These are phyloP conservation scores for Podarcis cretensis DNA, from an alignment of 2,113 vertebrate species.

Conservation along the genomic window DNA sequence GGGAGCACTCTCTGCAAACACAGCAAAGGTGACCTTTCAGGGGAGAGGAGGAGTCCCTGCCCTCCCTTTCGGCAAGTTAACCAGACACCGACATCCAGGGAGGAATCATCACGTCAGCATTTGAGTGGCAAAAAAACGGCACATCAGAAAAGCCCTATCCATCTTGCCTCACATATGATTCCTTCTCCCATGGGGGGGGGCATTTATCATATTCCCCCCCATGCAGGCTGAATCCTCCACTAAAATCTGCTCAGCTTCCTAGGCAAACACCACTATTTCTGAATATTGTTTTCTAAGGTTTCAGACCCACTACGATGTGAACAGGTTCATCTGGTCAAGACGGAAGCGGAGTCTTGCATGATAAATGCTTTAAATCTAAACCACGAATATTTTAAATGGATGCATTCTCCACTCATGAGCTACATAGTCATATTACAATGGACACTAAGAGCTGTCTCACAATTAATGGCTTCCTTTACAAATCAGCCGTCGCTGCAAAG, in stretches of 20 bases:
- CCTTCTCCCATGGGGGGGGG: background rate
- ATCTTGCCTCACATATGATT: background rate
- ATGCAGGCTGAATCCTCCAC: constrained; percentile 1
- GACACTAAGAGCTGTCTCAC: background rate
- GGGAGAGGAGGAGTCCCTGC: constrained; percentile 9
- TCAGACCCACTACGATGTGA: background rate
- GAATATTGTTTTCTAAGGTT: background rate
- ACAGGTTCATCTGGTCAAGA: constrained; percentile 21
- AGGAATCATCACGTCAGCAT: background rate
- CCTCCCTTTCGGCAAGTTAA: background rate
- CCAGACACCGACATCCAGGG: background rate
- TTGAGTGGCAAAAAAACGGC: background rate
- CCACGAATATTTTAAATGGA: background rate
- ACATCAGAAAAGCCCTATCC: constrained; percentile 5
- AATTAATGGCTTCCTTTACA: background rate
- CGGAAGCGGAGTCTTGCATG: background rate
- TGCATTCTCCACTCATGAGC: background rate
- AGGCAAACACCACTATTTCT: background rate
- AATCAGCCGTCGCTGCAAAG: background rate
- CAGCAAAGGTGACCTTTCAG: constrained; percentile 50
- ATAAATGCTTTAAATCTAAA: background rate
- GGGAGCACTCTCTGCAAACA: constrained; percentile 18
- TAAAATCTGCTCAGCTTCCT: constrained; percentile 30
- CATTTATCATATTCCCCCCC: background rate
- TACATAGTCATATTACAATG: background rate